Conservation (phyloP, 2,113 vertebrate genomes). For the Sturnus vulgaris region DNA sequence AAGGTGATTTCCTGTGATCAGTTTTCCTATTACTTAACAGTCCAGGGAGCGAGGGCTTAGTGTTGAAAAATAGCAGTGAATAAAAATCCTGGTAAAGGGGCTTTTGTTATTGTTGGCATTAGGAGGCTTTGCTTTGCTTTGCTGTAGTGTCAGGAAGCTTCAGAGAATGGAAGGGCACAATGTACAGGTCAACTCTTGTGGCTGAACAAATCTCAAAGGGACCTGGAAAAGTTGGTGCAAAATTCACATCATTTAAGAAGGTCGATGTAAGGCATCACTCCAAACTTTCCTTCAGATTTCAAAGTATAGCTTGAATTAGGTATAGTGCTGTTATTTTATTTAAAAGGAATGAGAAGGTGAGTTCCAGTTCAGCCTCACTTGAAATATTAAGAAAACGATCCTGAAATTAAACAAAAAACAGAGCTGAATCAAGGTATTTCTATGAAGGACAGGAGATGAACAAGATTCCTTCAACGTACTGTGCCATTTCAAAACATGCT, state of each 20-base stretch:
- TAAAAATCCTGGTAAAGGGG: neutral
- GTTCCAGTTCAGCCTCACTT: neutral
- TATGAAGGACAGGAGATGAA: neutral
- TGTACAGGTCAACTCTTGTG: neutral
- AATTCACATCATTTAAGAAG: neutral
- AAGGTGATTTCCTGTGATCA: neutral
- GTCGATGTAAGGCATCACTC: neutral
- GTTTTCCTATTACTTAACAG: slow-evolving; percentile 1
- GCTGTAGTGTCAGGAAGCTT: neutral
- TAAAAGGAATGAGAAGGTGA: neutral
- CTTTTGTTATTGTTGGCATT: neutral
- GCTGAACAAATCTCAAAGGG: neutral
- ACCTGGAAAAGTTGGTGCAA: neutral
- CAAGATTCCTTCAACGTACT: neutral
- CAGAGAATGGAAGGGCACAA: neutral
- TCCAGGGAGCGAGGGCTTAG: neutral
- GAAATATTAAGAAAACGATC: neutral
- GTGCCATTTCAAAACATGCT: neutral
- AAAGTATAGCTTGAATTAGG: neutral
- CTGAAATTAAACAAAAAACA: neutral
- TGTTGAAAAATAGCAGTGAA: neutral
- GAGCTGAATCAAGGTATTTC: neutral
- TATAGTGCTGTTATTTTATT: neutral
- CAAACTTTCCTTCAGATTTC: neutral
- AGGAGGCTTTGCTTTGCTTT: neutral